Percentiles rank a stretch among this genome's conserved stretches.
These are phyloP conservation scores for Rapana venosa DNA, from an alignment of 2,888 invertebrate species.

Conservation along the genomic window DNA sequence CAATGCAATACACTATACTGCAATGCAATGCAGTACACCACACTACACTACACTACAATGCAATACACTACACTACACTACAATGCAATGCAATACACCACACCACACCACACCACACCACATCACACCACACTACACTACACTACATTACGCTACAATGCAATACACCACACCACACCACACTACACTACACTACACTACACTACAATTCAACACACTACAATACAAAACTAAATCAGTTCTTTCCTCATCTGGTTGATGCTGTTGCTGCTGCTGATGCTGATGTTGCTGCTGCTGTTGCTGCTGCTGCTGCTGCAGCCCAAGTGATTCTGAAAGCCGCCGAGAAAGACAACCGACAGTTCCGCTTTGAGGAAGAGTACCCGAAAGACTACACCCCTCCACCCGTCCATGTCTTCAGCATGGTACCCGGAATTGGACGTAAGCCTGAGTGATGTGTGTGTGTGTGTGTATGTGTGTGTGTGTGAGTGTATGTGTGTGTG, in stretches of 20 bases:
- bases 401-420: conserved; percentile 38
- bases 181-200: no score
- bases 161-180: no score
- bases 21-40: no score
- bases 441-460: not conserved
- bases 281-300: not conserved
- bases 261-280: not conserved
- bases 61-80: no score
- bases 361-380: conserved; percentile 42
- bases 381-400: conserved; percentile 42
- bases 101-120: no score
- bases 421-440: conserved; percentile 39
- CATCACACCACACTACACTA: no score
- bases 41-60: no score
- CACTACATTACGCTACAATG: no score
- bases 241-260: not conserved
- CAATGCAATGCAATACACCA: no score
- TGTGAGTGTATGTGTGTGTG: not conserved
- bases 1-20: no score
- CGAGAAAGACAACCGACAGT: conserved; percentile 31
- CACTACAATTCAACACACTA: no score
- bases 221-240: no score
- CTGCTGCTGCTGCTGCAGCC: conserved; percentile 2
- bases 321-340: conserved; percentile 27
- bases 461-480: not conserved